These are phyloP conservation scores for Diceros bicornis DNA, from an alignment of 2,797 vertebrate genomes.

Conservation along the genomic window DNA sequence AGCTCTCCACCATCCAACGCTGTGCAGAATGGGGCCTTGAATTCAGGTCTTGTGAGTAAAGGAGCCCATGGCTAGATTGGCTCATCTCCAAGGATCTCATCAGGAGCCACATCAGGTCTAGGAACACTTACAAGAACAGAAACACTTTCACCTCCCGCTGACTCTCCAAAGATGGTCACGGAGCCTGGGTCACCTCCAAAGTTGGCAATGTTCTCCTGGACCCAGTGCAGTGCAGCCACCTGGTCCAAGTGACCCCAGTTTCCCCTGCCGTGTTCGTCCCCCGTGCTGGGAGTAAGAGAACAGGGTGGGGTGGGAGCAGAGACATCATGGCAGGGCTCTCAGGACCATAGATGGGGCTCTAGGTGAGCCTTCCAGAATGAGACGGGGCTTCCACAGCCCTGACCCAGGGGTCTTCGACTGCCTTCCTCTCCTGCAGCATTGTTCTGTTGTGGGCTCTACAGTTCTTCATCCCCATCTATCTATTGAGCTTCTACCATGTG, in stretches of 20 bases:
- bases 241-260: slow-evolving; percentile 96
- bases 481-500: neutral
- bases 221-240: slow-evolving; percentile 93
- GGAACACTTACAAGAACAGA: slow-evolving; percentile 91
- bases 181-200: slow-evolving; percentile 93
- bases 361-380: neutral
- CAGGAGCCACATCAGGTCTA: neutral
- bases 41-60: neutral
- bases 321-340: neutral
- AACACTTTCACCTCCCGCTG: slow-evolving; percentile 93
- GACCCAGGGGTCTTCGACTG: neutral
- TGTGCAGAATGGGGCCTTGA: neutral
- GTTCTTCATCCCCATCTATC: neutral
- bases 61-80: too few species aligned
- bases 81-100: neutral
- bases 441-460: neutral
- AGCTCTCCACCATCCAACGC: too few species aligned
- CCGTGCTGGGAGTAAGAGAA: slow-evolving; percentile 89
- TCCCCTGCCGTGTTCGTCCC: slow-evolving; percentile 91
- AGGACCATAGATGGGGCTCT: neutral
- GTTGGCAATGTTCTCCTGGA: slow-evolving; percentile 92
- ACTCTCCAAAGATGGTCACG: slow-evolving; percentile 94
- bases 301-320: fast-evolving
- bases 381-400: neutral
- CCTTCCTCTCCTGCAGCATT: fast-evolving